Base-by-base conservation (phyloP, 2,888 invertebrate species). In the Orthonychiurus folsomi region DNA sequence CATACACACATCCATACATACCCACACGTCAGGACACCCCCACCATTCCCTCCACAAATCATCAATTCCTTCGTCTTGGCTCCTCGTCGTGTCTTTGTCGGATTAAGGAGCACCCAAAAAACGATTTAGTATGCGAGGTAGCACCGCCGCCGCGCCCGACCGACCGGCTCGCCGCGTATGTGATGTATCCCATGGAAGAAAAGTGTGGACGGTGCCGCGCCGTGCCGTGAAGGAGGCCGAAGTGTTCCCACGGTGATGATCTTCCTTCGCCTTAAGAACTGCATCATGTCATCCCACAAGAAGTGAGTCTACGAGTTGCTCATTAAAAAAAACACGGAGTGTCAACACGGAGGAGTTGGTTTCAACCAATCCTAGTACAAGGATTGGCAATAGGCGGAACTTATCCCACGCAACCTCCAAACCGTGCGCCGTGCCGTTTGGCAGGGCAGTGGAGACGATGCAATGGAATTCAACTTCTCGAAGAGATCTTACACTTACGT, bases 51-150 rank as follows among this genome's bases (percentile, higher is more conserved):
- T n/a, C 37, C 37, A 37, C 37, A 37, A 37, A 37, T 37, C 37
- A 37, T 37, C 37, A 37, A 37, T n/a, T n/a, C n/a, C n/a, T n/a
- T n/a, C n/a, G n/a, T n/a, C n/a, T n/a, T n/a, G 5, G 15, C 37
- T 5, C 15, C 37, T 37, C 9, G 37, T 37, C 37, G 37, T 37
- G 37, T 37, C 37, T 37, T 37, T 37, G 37, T 37, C 37, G 37
- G 37, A n/a, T n/a, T n/a, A n/a, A n/a, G n/a, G n/a, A 37, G 37
- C 37, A 37, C 37, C 37, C 37, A n/a, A 37, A 37, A 37, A 37
- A 15, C 37, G 37, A 9, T 37, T 37, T 37, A 37, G 37, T 37
- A 37, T 37, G 37, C 37, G 37, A 37, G 37, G 37, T 37, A 37
- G 37, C 37, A n/a, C n/a, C n/a, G n/a, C n/a, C n/a, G n/a, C n/a